phyloP scores from a whole-genome alignment of 2,888 invertebrate genomes.

The Ariolimax columbianus region DNA sequence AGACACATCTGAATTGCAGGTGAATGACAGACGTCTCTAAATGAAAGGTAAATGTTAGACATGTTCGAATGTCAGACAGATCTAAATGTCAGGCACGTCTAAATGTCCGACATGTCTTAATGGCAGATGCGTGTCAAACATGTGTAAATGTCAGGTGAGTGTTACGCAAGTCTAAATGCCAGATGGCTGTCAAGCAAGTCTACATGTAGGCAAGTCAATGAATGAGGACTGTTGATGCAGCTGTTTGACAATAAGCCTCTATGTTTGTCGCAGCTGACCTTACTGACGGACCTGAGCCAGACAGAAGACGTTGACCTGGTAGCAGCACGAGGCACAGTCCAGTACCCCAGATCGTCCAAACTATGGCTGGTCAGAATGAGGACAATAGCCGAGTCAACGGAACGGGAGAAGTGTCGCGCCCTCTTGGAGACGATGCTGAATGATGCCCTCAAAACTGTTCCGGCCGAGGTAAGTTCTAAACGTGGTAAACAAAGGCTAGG shows the following conservation, averaged over 20 bases:
- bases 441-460: neutral
- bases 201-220: too few relatives aligned
- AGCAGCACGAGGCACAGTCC: neutral
- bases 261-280: neutral
- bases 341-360: neutral
- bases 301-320: neutral
- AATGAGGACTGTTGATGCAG: neutral
- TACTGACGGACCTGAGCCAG: constrained; percentile 9
- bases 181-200: too few relatives aligned
- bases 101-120: too few relatives aligned
- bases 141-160: too few relatives aligned
- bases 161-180: too few relatives aligned
- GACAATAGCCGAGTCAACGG: neutral
- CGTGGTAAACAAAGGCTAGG: neutral
- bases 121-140: too few relatives aligned
- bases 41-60: too few relatives aligned
- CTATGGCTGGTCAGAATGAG: constrained; percentile 41
- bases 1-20: too few relatives aligned
- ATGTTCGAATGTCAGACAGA: too few relatives aligned
- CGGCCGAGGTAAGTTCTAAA: neutral
- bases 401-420: neutral
- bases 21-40: too few relatives aligned
- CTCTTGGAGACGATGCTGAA: neutral
- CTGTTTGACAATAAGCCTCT: neutral
- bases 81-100: too few relatives aligned